Conservation (phyloP, 2,113 vertebrate genomes). For the Aythya baeri region DNA sequence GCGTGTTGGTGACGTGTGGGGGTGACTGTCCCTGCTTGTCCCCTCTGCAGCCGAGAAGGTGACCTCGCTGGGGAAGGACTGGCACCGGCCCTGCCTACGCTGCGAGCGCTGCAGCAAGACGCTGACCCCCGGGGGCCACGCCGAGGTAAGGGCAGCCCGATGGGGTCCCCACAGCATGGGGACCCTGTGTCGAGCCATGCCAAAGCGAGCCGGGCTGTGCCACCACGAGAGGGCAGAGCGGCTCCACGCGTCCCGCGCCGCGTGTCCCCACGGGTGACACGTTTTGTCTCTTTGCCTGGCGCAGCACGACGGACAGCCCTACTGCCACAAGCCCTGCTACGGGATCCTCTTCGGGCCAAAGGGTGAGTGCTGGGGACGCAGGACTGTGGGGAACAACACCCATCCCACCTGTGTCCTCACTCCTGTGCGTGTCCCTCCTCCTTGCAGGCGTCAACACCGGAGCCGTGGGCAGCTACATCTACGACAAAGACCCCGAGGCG, state of each 20-base stretch:
- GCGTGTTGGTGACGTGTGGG: neutral
- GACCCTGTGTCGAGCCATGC: neutral
- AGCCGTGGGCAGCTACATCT: constrained; percentile 97
- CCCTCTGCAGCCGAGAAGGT: constrained; percentile 90
- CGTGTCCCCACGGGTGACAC: neutral
- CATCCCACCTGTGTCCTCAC: rapidly evolving
- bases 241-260: neutral
- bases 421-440: neutral
- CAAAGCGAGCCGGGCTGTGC: neutral
- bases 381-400: neutral
- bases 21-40: neutral
- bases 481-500: constrained; percentile 88
- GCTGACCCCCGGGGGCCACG: constrained; percentile 90
- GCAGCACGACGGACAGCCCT: constrained; percentile 82
- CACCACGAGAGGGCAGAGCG: neutral
- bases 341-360: constrained; percentile 86
- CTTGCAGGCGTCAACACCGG: constrained; percentile 94
- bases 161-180: neutral
- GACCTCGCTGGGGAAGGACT: constrained; percentile 97
- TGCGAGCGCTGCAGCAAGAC: constrained; percentile 97
- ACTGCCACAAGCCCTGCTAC: constrained; percentile 86
- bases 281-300: neutral
- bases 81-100: constrained; percentile 96
- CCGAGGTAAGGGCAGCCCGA: constrained; percentile 82
- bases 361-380: constrained; percentile 70